Evolutionary conservation across 2,888 invertebrate species (phyloP).

Genomic region (Dynastes tityus): DNA sequence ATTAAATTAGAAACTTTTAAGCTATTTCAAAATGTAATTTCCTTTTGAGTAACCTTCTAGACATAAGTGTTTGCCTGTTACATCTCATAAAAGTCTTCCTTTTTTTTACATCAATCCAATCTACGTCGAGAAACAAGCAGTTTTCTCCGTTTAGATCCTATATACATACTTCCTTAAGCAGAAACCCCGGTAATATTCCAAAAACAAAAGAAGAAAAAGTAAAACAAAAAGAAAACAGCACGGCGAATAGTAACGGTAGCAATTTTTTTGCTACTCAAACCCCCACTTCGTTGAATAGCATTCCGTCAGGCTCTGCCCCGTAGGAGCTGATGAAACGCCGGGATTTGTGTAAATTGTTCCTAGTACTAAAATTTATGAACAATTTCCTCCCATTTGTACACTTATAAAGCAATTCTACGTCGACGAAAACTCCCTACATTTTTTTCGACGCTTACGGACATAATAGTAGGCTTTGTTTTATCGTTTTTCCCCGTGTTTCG

Average conservation of each 20-base stretch:
- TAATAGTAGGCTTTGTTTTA: slow-evolving; percentile 26
- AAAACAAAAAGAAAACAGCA: neutral
- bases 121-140: neutral
- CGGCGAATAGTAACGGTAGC: neutral
- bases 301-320: neutral
- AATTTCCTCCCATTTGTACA: slow-evolving; percentile 39
- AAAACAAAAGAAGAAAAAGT: neutral
- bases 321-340: slow-evolving; percentile 29
- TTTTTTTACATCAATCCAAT: too few relatives aligned
- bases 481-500: slow-evolving; percentile 1
- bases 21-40: too few relatives aligned
- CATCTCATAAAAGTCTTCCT: too few relatives aligned
- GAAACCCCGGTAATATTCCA: slow-evolving; percentile 8
- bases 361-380: slow-evolving; percentile 41
- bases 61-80: too few relatives aligned
- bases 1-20: too few relatives aligned
- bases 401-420: slow-evolving; percentile 39
- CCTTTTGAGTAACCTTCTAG: too few relatives aligned
- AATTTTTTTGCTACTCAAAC: slow-evolving; percentile 1
- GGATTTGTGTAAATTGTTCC: slow-evolving; percentile 32
- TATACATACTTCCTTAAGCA: neutral
- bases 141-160: neutral
- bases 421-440: neutral
- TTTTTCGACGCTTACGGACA: neutral
- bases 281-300: slow-evolving; percentile 19